These are phyloP conservation scores for Syngnathus rostellatus DNA, from an alignment of 2,797 vertebrate species.

Conservation along the genomic window DNA sequence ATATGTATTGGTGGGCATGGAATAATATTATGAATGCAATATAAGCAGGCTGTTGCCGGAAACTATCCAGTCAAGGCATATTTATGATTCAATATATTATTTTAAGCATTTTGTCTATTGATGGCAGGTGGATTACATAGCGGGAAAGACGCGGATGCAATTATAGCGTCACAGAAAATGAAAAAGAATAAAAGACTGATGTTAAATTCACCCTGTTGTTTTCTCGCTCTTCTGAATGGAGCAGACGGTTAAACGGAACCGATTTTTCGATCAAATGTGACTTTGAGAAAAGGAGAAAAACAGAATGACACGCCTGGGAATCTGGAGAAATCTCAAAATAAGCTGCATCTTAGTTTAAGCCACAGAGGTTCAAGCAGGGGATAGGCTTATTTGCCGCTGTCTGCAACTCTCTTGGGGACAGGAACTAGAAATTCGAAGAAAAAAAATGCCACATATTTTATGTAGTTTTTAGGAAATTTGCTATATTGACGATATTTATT, in stretches of 20 bases:
- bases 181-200: too few species aligned
- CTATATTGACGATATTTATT: too few species aligned
- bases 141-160: not conserved
- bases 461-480: too few species aligned
- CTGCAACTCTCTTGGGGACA: too few species aligned
- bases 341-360: not conserved
- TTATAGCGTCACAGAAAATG: not conserved
- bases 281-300: not conserved
- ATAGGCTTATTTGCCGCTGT: too few species aligned
- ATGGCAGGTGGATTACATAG: not conserved
- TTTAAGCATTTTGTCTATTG: not conserved
- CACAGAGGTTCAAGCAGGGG: not conserved
- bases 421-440: too few species aligned
- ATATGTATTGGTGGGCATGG: conserved; percentile 35
- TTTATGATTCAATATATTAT: conserved; percentile 1
- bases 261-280: not conserved
- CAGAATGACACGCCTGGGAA: not conserved
- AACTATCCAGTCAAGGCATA: not conserved
- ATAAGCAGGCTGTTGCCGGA: not conserved
- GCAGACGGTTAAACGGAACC: too few species aligned
- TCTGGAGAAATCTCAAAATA: not conserved
- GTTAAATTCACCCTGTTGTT: too few species aligned
- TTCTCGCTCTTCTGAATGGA: too few species aligned
- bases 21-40: not conserved
- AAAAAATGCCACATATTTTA: too few species aligned